Evolutionary conservation across 2,797 vertebrate species (phyloP).

Genomic region (Megaceryle alcyon): DNA sequence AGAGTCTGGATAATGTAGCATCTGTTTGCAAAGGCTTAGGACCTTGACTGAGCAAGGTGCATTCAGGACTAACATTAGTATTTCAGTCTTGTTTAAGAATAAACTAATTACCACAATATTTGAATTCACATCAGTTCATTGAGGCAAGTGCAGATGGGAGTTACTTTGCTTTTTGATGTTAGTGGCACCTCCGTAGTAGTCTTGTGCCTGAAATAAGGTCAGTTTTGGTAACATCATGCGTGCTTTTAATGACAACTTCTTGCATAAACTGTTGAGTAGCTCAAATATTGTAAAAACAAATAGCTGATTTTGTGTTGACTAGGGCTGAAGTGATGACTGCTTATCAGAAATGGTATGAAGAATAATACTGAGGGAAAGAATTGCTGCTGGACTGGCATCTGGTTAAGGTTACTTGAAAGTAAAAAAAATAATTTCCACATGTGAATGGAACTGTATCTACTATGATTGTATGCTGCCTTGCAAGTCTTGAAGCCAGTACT

Average conservation of each 20-base stretch:
- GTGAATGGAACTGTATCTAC: background rate
- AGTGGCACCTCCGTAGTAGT: background rate
- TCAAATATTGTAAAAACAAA: background rate
- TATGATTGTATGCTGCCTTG: background rate
- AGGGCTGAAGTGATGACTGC: background rate
- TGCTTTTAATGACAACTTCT: background rate
- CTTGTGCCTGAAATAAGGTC: background rate
- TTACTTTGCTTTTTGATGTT: background rate
- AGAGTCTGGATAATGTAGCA: background rate
- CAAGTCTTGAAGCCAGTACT: background rate
- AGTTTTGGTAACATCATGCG: background rate
- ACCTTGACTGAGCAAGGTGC: background rate
- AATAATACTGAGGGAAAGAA: background rate
- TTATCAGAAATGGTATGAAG: background rate
- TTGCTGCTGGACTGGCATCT: background rate
- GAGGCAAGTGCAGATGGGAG: background rate
- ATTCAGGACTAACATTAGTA: background rate
- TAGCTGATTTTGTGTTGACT: background rate
- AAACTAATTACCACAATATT: background rate
- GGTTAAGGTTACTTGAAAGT: background rate
- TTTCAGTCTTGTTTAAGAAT: background rate
- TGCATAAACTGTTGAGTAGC: background rate
- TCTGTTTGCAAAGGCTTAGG: background rate
- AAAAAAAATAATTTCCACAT: background rate
- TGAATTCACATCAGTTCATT: background rate